Conservation (phyloP, 2,113 vertebrate genomes). For the Strix uralensis region DNA sequence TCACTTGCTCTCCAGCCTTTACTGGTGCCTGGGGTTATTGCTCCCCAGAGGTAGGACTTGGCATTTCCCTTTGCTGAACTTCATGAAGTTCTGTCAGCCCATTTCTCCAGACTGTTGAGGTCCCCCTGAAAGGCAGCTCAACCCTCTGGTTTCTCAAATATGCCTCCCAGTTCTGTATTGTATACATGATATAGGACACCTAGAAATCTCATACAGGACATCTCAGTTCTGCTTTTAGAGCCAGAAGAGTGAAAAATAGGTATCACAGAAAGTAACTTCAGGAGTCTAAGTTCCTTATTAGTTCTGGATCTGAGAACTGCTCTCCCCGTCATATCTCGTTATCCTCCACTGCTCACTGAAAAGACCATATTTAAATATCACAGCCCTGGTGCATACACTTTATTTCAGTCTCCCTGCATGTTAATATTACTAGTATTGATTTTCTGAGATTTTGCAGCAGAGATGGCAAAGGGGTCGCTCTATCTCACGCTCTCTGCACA, state of each 20-base stretch:
- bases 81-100: background rate
- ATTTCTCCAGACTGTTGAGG: background rate
- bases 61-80: background rate
- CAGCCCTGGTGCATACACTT: background rate
- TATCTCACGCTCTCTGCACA: background rate
- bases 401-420: background rate
- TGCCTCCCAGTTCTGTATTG: background rate
- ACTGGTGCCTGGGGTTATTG: background rate
- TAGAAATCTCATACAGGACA: background rate
- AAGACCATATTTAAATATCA: slow-evolving; percentile 32
- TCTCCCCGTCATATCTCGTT: background rate
- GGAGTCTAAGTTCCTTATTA: slow-evolving; percentile 1
- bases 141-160: background rate
- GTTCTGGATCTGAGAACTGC: background rate
- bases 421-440: slow-evolving; percentile 23
- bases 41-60: background rate
- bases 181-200: background rate
- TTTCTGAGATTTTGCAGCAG: background rate
- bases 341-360: background rate
- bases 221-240: background rate
- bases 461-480: background rate
- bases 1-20: background rate
- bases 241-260: background rate
- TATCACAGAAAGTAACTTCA: slow-evolving; percentile 4
- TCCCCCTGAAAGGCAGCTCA: background rate